Evolutionary conservation across 2,888 invertebrate genomes (phyloP).

Genomic region (Furcula furcula): DNA sequence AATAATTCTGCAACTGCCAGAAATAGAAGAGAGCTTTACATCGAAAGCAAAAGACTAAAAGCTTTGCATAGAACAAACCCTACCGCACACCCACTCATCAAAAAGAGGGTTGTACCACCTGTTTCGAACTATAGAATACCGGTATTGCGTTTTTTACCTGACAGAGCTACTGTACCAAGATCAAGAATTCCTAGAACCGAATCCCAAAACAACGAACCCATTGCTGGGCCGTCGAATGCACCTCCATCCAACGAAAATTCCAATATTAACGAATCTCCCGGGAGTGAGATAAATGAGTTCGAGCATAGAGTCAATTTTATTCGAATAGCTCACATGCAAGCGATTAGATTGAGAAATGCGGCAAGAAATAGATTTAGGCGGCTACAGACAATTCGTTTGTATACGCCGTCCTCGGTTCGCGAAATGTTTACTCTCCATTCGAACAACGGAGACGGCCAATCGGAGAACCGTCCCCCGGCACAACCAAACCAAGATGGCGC

Average conservation of each 20-base stretch:
- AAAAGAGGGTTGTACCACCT: slow-evolving; percentile 56
- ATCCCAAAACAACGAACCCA: slow-evolving; percentile 46
- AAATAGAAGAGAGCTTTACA: slow-evolving; percentile 61
- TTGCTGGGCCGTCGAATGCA: slow-evolving; percentile 55
- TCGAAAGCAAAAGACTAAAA: slow-evolving; percentile 61
- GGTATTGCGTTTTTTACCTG: slow-evolving; percentile 52
- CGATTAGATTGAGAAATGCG: slow-evolving; percentile 61
- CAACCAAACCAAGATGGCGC: slow-evolving; percentile 34
- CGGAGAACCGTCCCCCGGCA: slow-evolving; percentile 36
- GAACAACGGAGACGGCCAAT: slow-evolving; percentile 39
- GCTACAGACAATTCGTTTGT: slow-evolving; percentile 66
- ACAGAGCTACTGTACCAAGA: slow-evolving; percentile 28
- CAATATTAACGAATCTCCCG: slow-evolving; percentile 32
- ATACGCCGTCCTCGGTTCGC: slow-evolving; percentile 67
- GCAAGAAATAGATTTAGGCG: slow-evolving; percentile 64
- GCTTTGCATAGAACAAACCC: slow-evolving; percentile 72
- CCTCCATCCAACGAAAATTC: slow-evolving; percentile 26
- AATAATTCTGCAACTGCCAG: slow-evolving; percentile 67
- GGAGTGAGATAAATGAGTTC: slow-evolving; percentile 53
- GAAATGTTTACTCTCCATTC: slow-evolving; percentile 64
- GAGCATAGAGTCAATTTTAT: slow-evolving; percentile 66
- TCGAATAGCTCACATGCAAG: slow-evolving; percentile 68
- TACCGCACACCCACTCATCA: slow-evolving; percentile 57
- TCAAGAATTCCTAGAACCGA: slow-evolving; percentile 32
- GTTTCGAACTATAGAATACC: slow-evolving; percentile 65